Evolutionary conservation across 2,888 invertebrate genomes (phyloP).

Genomic region (Diplolepis rosae): DNA sequence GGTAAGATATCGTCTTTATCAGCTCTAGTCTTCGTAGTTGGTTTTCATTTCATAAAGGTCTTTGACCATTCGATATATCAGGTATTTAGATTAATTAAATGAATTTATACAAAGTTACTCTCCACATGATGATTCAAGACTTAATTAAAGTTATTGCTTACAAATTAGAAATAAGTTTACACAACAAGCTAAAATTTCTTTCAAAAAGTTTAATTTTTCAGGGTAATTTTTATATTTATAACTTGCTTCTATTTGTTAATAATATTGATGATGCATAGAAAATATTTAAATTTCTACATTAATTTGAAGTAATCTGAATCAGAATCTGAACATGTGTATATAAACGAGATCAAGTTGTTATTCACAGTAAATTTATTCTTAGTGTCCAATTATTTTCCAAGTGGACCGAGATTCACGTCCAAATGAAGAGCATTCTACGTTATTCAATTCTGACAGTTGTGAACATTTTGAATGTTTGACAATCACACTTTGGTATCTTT

Average conservation of each 20-base stretch:
- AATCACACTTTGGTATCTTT: slow-evolving; percentile 16
- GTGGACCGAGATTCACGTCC: neutral
- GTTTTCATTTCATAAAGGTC: slow-evolving; percentile 12
- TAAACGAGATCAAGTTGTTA: neutral
- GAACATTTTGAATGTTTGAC: slow-evolving; percentile 11
- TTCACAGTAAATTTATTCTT: neutral
- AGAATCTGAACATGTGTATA: neutral
- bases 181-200: neutral
- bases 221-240: too few species aligned
- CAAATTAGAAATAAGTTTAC: neutral
- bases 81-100: slow-evolving; percentile 28
- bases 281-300: neutral
- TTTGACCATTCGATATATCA: slow-evolving; percentile 14
- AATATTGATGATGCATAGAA: too few species aligned
- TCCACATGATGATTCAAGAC: neutral
- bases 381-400: slow-evolving; percentile 11
- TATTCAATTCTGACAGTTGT: neutral
- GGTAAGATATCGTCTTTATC: slow-evolving; percentile 28
- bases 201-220: too few species aligned
- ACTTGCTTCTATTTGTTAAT: too few species aligned
- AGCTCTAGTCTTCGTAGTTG: neutral
- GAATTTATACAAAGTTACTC: neutral
- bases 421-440: slow-evolving; percentile 6
- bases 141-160: neutral
- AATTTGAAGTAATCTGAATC: neutral